phyloP scores from a whole-genome alignment of 2,888 invertebrate species.

The Troglohyphantes excavatus region DNA sequence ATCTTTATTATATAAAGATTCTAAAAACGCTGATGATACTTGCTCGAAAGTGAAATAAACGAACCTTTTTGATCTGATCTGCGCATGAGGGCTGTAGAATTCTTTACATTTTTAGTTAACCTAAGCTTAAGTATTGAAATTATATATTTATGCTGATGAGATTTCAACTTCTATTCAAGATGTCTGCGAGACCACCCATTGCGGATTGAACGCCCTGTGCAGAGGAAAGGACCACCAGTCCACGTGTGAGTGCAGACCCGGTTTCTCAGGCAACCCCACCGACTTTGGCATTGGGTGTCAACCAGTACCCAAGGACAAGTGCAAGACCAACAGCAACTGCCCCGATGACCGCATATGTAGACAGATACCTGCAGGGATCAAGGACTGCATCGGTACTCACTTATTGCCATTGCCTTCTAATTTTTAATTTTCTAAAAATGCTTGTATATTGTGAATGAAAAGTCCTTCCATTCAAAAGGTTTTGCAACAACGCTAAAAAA shows the following conservation, averaged over 20 bases:
- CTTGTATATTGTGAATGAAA: too few relatives aligned
- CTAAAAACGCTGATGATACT: too few relatives aligned
- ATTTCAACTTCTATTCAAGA: slow-evolving; percentile 74
- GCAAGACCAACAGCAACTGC: slow-evolving; percentile 90
- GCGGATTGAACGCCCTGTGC: slow-evolving; percentile 81
- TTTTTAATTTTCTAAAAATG: too few relatives aligned
- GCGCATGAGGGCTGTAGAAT: neutral
- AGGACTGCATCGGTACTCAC: slow-evolving; percentile 79
- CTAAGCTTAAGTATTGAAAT: too few relatives aligned
- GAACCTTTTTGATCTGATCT: too few relatives aligned
- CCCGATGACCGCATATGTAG: slow-evolving; percentile 90
- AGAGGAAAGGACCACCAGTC: slow-evolving; percentile 89
- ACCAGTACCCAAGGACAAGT: slow-evolving; percentile 88
- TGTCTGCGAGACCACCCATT: slow-evolving; percentile 80
- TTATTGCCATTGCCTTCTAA: too few relatives aligned
- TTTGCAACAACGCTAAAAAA: too few relatives aligned
- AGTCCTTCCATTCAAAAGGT: too few relatives aligned
- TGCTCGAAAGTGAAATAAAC: too few relatives aligned
- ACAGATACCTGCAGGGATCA: slow-evolving; percentile 78
- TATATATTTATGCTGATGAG: neutral
- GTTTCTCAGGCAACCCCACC: slow-evolving; percentile 91
- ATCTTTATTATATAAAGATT: too few relatives aligned
- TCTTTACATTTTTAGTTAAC: too few relatives aligned
- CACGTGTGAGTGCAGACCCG: slow-evolving; percentile 92
- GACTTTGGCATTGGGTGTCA: slow-evolving; percentile 90